These are phyloP conservation scores for Galagoides demidoff DNA, from an alignment of 2,797 vertebrate species.

Conservation along the genomic window DNA sequence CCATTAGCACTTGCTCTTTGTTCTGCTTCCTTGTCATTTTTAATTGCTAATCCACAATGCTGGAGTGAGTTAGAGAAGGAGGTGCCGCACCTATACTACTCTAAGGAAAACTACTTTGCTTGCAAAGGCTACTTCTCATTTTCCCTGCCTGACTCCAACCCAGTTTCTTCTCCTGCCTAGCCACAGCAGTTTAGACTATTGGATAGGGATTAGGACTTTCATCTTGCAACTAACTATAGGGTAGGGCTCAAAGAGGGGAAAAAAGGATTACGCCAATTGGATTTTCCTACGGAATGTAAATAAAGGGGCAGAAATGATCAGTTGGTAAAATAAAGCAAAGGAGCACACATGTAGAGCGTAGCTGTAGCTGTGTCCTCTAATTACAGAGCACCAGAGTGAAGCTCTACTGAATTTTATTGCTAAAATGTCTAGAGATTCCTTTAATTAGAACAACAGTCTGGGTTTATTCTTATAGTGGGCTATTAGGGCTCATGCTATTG, in stretches of 20 bases:
- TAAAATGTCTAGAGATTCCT: background rate
- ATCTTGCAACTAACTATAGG: background rate
- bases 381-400: background rate
- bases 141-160: background rate
- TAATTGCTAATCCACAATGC: constrained; percentile 1
- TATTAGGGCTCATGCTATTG: background rate
- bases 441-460: background rate
- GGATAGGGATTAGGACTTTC: background rate
- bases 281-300: background rate
- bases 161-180: background rate
- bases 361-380: background rate
- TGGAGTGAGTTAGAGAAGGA: background rate
- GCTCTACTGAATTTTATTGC: background rate
- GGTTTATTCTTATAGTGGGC: background rate
- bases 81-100: background rate
- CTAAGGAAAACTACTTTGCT: background rate
- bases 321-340: background rate
- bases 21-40: constrained; percentile 64
- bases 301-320: background rate
- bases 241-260: background rate
- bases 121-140: background rate
- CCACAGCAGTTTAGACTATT: background rate
- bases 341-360: background rate
- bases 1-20: constrained; percentile 65
- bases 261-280: background rate